phyloP scores from a whole-genome alignment of 2,888 invertebrate species.

The Orgyia antiqua region DNA sequence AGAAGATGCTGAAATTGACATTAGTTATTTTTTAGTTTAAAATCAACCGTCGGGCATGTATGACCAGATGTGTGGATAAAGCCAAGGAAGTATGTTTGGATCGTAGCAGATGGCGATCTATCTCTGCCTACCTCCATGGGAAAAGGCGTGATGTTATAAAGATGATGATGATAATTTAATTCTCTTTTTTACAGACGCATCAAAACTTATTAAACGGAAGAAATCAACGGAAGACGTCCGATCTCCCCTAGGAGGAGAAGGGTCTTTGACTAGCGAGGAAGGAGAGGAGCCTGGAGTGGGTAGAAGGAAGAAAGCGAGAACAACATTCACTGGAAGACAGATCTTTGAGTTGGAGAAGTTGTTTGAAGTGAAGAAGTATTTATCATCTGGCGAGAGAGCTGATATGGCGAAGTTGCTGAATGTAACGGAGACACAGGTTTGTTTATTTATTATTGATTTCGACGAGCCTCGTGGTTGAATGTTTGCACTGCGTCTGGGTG shows the following conservation, averaged over 20 bases:
- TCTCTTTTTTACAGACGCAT: conserved; percentile 48
- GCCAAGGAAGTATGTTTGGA: too few species aligned
- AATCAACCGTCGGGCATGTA: too few species aligned
- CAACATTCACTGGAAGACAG: conserved; percentile 96
- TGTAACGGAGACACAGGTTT: conserved; percentile 97
- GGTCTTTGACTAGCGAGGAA: conserved; percentile 65
- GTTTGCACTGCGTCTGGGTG: too few species aligned
- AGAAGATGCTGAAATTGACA: too few species aligned
- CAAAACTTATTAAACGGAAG: conserved; percentile 64
- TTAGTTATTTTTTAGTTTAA: too few species aligned
- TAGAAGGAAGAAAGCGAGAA: conserved; percentile 89
- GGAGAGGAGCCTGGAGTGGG: conserved; percentile 78
- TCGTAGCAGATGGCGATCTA: too few species aligned
- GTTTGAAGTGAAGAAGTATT: conserved; percentile 97
- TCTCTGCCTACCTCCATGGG: too few species aligned
- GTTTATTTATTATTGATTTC: conserved; percentile 30
- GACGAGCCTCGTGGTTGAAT: too few species aligned
- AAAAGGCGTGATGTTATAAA: too few species aligned
- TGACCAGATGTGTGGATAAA: too few species aligned
- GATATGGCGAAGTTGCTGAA: conserved; percentile 96
- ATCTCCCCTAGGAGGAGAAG: conserved; percentile 64
- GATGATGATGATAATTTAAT: too few species aligned
- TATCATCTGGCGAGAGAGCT: conserved; percentile 94
- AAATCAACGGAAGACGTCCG: conserved; percentile 67
- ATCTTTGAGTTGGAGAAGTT: conserved; percentile 98